Evolutionary conservation across 2,888 invertebrate species (phyloP).

Genomic region (Mesodorylaimus sp.): DNA sequence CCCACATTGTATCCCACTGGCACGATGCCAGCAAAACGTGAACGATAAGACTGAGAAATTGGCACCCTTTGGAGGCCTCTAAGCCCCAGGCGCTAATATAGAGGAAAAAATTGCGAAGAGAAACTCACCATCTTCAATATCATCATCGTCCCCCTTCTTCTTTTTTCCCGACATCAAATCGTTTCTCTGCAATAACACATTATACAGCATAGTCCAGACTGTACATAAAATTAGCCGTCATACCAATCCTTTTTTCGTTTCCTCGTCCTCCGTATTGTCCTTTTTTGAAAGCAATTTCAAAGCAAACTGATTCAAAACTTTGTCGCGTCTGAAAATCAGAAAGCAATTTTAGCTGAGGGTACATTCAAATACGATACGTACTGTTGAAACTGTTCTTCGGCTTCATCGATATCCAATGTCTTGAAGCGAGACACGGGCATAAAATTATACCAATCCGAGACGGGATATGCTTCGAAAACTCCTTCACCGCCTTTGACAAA

Average conservation of each 20-base stretch:
- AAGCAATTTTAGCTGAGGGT: background rate
- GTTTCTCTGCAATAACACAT: no score
- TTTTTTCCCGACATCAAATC: no score
- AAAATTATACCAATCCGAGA: slow-evolving; percentile 91
- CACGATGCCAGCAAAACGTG: no score
- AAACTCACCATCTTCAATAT: no score
- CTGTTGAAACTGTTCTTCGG: slow-evolving; percentile 84
- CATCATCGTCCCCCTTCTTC: no score
- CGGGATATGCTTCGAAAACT: slow-evolving; percentile 79
- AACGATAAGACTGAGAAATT: no score
- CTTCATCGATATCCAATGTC: slow-evolving; percentile 85
- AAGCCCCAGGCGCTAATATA: no score
- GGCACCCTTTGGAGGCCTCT: no score
- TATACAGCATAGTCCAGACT: no score
- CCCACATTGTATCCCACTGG: no score
- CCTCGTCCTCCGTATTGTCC: slow-evolving; percentile 31
- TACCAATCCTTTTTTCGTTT: slow-evolving; percentile 12
- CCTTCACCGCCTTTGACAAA: slow-evolving; percentile 90
- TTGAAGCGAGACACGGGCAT: slow-evolving; percentile 74
- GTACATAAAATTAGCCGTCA: no score
- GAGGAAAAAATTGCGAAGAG: no score
- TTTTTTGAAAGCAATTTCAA: slow-evolving; percentile 40
- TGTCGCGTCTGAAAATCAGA: slow-evolving; percentile 51
- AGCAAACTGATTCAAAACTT: slow-evolving; percentile 83
- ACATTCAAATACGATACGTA: slow-evolving; percentile 21